Evolutionary conservation across 2,797 vertebrate species (phyloP), one percentile per base, ranked within the genome.

Genomic region (Hemibagrus guttatus): DNA sequence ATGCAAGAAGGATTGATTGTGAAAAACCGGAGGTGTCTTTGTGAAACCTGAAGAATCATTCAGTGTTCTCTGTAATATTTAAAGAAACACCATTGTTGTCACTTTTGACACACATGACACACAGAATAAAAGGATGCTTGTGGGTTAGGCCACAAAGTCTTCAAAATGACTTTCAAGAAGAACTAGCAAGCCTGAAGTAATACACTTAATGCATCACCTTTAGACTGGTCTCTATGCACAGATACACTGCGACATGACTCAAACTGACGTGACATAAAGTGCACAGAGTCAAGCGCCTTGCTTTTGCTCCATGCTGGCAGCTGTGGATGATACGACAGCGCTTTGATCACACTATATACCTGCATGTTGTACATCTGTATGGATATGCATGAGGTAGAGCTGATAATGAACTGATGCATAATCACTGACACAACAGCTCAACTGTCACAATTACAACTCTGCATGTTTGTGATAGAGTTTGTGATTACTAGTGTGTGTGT

Each of bases 361-460:
- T 61, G 56, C 58, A 80, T 42, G 46, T 49, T 49, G 12, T 74
- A 21, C 56, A 72, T 39, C 14, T 16, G 68, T 59, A 74, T 81
- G 83, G 68, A 81, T 39, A 39, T 66, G 66, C 46, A 54, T n/a
- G 11, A 86, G 54, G 68, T 59, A 71, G 78, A 82, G 58, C 19
- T 72, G 56, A 39, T 28, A 64, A 28, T 81, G 39, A 87, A 83
- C 82, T 39, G 42, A 86, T 54, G 82, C 71, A 31, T 42, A 49
- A 84, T 84, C 17, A 69, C 63, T 87, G 49, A 54, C 21, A 54
- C 26, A 58, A 61, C 66, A 59, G 64, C 71, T 85, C 83, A 88
- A 90, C 87, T 88, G 88, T 85, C 85, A 89, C 71, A 87, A 85
- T 75, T 86, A 78, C 69, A 85, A 88, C 76, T 78, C 28, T 89